Conservation (phyloP, 2,797 vertebrate species). For the Pseudomugil tenellus region DNA sequence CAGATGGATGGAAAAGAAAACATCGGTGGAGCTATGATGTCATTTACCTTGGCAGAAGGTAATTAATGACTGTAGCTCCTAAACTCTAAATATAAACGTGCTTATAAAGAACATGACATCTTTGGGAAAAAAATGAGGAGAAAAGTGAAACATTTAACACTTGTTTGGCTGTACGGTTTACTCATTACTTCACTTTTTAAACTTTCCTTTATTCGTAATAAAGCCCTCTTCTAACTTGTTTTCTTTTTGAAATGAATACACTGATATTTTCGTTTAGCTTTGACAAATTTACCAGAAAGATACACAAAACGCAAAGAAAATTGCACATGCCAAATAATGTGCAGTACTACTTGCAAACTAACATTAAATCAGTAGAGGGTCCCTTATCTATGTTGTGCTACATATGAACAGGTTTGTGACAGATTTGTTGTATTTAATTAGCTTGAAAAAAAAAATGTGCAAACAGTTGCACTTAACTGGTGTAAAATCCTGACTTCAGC, state of each 20-base stretch:
- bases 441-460: constrained; percentile 11
- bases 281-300: neutral
- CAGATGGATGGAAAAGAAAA: neutral
- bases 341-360: neutral
- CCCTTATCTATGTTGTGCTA: constrained; percentile 1
- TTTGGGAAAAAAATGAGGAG: no score
- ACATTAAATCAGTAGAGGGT: neutral
- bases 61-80: neutral
- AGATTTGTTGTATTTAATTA: constrained; percentile 7
- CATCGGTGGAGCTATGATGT: neutral
- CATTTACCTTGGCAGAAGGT: neutral
- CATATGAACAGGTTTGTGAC: constrained; percentile 5
- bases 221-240: no score
- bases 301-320: neutral
- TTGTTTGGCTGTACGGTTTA: neutral
- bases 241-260: no score
- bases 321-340: neutral
- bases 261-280: neutral
- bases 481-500: constrained; percentile 21
- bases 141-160: neutral
- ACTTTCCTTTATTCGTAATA: neutral
- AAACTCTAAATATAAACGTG: neutral
- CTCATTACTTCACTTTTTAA: neutral
- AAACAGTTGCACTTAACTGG: constrained; percentile 4
- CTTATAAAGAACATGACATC: no score